These are phyloP conservation scores for Cirrhinus mrigala DNA, from an alignment of 2,797 vertebrate species.

Conservation along the genomic window DNA sequence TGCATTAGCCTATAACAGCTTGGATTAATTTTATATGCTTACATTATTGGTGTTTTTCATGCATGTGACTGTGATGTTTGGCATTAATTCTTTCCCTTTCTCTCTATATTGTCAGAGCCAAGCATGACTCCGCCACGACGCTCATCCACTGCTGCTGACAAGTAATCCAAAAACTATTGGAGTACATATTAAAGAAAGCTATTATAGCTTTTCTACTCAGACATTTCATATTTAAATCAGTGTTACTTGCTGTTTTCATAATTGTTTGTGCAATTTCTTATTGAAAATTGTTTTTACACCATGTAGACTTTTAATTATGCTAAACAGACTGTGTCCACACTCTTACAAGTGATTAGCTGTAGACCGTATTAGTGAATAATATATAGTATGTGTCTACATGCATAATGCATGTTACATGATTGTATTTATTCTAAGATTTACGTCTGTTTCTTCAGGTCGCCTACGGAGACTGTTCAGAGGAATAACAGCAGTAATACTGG, in stretches of 20 bases:
- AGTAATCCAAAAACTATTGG: slow-evolving; percentile 66
- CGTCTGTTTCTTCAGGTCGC: slow-evolving; percentile 60
- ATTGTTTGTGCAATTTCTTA: neutral
- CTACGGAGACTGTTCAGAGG: slow-evolving; percentile 73
- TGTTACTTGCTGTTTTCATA: neutral
- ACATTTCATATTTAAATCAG: neutral
- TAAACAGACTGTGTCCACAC: neutral
- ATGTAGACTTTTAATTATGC: slow-evolving; percentile 1
- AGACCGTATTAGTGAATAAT: slow-evolving; percentile 1
- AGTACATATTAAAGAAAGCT: neutral
- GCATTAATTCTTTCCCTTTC: slow-evolving; percentile 3
- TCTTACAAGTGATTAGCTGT: neutral
- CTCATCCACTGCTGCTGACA: slow-evolving; percentile 75
- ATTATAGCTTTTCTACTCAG: neutral
- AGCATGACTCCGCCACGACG: slow-evolving; percentile 74
- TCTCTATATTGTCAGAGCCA: slow-evolving; percentile 66
- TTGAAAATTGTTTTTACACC: neutral
- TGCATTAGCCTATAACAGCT: neutral
- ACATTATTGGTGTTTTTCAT: neutral
- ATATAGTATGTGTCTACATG: neutral
- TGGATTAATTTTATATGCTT: neutral
- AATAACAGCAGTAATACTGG: slow-evolving; percentile 83
- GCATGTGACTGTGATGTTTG: neutral
- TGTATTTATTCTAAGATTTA: slow-evolving; percentile 3
- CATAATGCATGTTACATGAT: slow-evolving; percentile 31